Conservation (phyloP, 92 coral and sea anemone genomes). For the Actinernus sp. region DNA sequence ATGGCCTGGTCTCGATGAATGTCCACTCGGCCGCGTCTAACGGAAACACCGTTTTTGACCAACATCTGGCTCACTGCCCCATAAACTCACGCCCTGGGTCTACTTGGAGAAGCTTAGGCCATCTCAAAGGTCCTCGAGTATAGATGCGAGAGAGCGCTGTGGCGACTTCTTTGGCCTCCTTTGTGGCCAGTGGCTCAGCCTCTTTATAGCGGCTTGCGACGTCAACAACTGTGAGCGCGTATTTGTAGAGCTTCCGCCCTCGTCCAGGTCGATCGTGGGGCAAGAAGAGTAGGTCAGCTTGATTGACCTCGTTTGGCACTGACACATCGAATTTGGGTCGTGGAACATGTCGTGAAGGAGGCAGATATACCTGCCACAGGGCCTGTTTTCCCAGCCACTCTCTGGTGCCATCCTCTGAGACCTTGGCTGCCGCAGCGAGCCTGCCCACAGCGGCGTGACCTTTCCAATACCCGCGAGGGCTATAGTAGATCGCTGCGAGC, state of each 20-base stretch:
- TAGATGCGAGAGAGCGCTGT: slow-evolving; percentile 10
- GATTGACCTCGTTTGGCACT: slow-evolving; percentile 9
- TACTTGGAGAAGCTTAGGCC: slow-evolving; percentile 22
- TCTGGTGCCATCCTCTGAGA: slow-evolving; percentile 1
- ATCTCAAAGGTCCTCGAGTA: slow-evolving; percentile 22
- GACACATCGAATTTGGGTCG: background rate
- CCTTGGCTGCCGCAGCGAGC: background rate
- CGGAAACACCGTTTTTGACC: too few relatives aligned
- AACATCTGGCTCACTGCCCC: too few relatives aligned
- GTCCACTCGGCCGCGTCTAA: background rate
- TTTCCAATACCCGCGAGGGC: slow-evolving; percentile 4
- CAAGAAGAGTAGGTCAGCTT: too few relatives aligned
- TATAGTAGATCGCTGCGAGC: background rate
- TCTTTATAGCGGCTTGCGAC: too few relatives aligned
- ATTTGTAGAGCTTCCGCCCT: too few relatives aligned
- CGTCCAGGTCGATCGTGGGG: too few relatives aligned
- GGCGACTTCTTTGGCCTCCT: slow-evolving; percentile 14
- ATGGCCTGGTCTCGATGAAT: too few relatives aligned
- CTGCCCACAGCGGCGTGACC: background rate
- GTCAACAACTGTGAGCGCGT: too few relatives aligned
- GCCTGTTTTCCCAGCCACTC: slow-evolving; percentile 9
- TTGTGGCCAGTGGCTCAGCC: slow-evolving; percentile 18
- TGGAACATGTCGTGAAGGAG: background rate
- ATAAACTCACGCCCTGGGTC: too few relatives aligned
- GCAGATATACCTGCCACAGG: background rate